Percentiles rank a stretch among this genome's conserved stretches.
Conservation (phyloP, 92 coral and sea anemone species). For the Zoanthus sociatus region DNA sequence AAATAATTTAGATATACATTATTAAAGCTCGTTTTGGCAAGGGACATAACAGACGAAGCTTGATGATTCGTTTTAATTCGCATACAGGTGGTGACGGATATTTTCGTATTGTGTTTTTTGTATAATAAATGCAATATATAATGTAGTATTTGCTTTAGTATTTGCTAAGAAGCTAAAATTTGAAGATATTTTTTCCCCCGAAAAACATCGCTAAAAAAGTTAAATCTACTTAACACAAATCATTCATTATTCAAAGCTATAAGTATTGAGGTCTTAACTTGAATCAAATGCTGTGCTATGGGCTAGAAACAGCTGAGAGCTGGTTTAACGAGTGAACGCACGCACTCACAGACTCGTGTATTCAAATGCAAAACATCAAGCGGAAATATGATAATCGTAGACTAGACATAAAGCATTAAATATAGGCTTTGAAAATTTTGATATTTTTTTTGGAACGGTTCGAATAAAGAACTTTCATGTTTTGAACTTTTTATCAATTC, state of each 20-base stretch:
- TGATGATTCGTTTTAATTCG: not conserved
- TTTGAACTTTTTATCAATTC: not conserved
- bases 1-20: too few species aligned
- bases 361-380: not conserved
- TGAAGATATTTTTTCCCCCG: not conserved
- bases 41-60: not conserved
- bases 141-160: not conserved
- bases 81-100: not conserved
- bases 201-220: not conserved
- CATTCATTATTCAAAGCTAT: not conserved
- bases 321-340: not conserved
- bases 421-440: not conserved
- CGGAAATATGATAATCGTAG: not conserved
- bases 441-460: not conserved
- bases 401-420: not conserved
- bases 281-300: not conserved
- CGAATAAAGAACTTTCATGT: not conserved
- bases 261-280: not conserved
- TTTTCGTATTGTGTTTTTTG: not conserved
- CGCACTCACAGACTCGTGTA: not conserved
- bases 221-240: not conserved
- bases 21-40: too few species aligned
- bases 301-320: not conserved
- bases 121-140: conserved; percentile 2
- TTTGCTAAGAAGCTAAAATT: not conserved